Conservation (phyloP, 2,797 vertebrate genomes). For the Myotis planiceps region DNA sequence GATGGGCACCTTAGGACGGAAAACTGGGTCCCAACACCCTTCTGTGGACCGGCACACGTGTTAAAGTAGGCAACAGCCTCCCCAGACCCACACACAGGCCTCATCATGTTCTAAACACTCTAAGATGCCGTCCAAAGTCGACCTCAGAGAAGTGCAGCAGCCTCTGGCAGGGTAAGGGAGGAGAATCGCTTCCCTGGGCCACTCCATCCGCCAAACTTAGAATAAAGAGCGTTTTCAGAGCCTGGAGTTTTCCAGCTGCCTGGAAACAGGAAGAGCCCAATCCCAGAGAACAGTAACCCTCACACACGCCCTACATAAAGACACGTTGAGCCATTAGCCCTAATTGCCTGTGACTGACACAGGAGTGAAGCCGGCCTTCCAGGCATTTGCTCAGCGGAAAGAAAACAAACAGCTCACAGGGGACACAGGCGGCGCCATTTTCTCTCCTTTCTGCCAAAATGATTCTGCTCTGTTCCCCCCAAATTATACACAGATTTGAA, state of each 20-base stretch:
- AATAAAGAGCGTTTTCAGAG: constrained; percentile 89
- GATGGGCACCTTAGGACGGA: neutral
- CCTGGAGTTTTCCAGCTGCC: constrained; percentile 88
- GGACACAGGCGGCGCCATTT: constrained; percentile 66
- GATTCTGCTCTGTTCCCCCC: constrained; percentile 29
- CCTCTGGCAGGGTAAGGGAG: constrained; percentile 66
- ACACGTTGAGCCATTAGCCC: constrained; percentile 85
- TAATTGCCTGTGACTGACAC: constrained; percentile 89
- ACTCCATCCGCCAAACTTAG: constrained; percentile 37
- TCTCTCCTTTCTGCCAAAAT: constrained; percentile 24
- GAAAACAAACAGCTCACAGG: constrained; percentile 86
- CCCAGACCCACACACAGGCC: neutral
- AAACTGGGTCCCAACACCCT: neutral
- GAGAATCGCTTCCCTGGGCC: constrained; percentile 33
- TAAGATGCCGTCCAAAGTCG: neutral
- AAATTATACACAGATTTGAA: constrained; percentile 55
- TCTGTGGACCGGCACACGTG: rapidly evolving
- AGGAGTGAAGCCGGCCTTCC: constrained; percentile 81
- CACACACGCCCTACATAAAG: constrained; percentile 86
- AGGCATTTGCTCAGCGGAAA: constrained; percentile 82
- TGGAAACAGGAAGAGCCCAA: constrained; percentile 88
- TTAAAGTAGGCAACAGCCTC: neutral
- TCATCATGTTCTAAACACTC: neutral
- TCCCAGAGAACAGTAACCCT: constrained; percentile 87
- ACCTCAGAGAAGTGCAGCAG: constrained; percentile 59